phyloP scores from a whole-genome alignment of 2,113 vertebrate species.

The Onychorhynchus coronatus region DNA sequence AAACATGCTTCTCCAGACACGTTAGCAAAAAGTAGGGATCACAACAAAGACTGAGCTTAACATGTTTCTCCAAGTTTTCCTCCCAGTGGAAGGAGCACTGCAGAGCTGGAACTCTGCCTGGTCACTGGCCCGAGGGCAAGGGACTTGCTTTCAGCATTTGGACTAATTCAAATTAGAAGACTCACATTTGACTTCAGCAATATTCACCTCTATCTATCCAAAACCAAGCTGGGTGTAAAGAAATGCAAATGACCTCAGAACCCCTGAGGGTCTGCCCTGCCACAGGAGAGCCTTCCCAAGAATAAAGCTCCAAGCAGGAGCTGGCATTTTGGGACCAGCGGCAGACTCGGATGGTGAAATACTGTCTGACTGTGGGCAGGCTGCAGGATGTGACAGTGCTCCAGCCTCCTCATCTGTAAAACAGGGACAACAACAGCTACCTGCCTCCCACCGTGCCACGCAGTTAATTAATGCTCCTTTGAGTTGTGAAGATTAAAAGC shows the following conservation, averaged over 20 bases:
- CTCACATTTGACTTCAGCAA: neutral
- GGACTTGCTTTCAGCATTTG: neutral
- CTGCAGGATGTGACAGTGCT: neutral
- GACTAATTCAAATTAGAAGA: neutral
- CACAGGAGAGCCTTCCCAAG: neutral
- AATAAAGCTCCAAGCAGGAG: neutral
- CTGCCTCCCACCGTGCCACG: neutral
- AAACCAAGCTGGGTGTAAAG: neutral
- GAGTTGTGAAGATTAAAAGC: conserved; percentile 41
- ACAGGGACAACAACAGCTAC: neutral
- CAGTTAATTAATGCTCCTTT: conserved; percentile 51
- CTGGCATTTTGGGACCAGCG: neutral
- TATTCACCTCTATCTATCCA: neutral
- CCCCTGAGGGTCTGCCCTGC: neutral
- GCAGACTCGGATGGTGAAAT: neutral
- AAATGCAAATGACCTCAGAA: neutral
- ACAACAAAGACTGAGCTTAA: neutral
- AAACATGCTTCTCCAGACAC: neutral
- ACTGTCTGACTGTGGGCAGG: neutral
- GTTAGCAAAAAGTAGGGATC: neutral
- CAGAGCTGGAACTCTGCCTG: neutral
- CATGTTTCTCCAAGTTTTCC: neutral
- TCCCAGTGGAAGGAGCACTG: neutral
- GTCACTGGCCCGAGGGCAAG: accelerated
- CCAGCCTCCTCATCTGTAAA: conserved; percentile 21